A percentile compares a stretch with the other conserved stretches of the same genome.
Evolutionary conservation across 2,113 vertebrate genomes (phyloP).

Genomic region (Tauraco erythrolophus): DNA sequence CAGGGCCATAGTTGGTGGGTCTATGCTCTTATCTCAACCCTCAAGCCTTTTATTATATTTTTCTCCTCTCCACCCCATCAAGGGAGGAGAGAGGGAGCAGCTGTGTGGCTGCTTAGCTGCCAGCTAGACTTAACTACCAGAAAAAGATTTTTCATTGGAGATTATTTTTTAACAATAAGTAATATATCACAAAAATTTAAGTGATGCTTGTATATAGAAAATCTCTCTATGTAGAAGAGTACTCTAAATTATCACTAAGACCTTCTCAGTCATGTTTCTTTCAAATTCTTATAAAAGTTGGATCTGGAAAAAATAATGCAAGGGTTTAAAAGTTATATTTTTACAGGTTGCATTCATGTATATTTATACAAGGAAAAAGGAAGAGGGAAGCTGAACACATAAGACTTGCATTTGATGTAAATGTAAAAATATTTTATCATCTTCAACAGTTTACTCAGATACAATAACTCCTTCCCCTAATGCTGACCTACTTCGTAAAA

Average conservation of each 20-base stretch:
- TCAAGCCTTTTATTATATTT: too few species aligned
- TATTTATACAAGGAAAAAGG: not conserved
- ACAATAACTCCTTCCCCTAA: fast-evolving
- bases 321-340: not conserved
- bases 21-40: too few species aligned
- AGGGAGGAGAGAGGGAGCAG: too few species aligned
- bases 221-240: not conserved
- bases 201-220: not conserved
- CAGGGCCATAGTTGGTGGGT: too few species aligned
- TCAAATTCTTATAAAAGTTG: not conserved
- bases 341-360: not conserved
- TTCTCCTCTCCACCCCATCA: too few species aligned
- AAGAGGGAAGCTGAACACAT: not conserved
- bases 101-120: too few species aligned
- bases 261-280: not conserved
- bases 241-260: not conserved
- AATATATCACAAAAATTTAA: not conserved
- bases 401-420: not conserved
- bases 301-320: not conserved
- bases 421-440: not conserved
- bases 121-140: too few species aligned
- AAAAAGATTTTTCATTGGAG: not conserved
- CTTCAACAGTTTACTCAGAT: not conserved
- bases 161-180: not conserved
- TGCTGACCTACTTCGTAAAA: not conserved